phyloP scores from a whole-genome alignment of 2,888 invertebrate genomes.

The Dexiosoma caninum region DNA sequence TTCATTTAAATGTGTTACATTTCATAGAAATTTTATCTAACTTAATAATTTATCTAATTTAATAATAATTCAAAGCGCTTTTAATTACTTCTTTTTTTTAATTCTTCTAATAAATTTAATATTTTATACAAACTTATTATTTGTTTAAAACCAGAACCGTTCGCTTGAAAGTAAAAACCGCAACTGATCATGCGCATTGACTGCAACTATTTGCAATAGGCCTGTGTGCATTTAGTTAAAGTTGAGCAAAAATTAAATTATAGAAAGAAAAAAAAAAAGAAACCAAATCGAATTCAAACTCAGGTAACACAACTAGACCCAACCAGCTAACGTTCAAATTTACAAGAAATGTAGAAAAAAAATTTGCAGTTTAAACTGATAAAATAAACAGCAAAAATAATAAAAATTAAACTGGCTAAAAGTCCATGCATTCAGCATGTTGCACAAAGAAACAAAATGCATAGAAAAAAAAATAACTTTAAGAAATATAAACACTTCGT shows the following conservation, averaged over 20 bases:
- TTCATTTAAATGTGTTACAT: not conserved
- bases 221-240: conserved; percentile 45
- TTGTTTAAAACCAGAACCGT: conserved; percentile 67
- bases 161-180: conserved; percentile 78
- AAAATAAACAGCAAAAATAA: conserved; percentile 23
- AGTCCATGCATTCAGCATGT: conserved; percentile 63
- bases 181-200: conserved; percentile 74
- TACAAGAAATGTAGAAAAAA: conserved; percentile 17
- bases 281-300: conserved; percentile 34
- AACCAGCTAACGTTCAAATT: conserved; percentile 43
- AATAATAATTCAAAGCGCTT: too few species aligned
- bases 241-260: conserved; percentile 36
- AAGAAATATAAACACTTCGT: conserved; percentile 10
- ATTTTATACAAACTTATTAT: not conserved
- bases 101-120: not conserved
- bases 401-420: conserved; percentile 51
- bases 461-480: not conserved
- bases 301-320: conserved; percentile 19
- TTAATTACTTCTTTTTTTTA: not conserved
- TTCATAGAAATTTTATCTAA: not conserved
- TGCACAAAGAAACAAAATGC: conserved; percentile 41
- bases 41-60: not conserved
- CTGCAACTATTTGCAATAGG: conserved; percentile 54
- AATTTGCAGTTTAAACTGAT: conserved; percentile 40
- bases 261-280: conserved; percentile 2